phyloP scores from a whole-genome alignment of 1,140 invertebrate species.

The Saccostrea cuccullata region DNA sequence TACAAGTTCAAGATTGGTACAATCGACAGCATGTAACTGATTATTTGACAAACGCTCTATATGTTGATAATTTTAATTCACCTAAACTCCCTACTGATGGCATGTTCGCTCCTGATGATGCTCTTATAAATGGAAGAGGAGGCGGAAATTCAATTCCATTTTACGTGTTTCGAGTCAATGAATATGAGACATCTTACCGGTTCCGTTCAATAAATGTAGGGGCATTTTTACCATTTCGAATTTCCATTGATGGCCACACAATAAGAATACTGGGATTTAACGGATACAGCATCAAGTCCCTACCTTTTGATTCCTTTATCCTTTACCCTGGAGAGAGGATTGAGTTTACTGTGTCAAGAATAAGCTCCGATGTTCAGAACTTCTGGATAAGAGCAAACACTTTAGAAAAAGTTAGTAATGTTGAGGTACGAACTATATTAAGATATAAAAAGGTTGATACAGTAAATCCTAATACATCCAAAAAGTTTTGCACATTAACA shows the following conservation, averaged over 20 bases:
- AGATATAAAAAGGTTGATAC: slow-evolving; percentile 85
- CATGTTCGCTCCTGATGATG: slow-evolving; percentile 57
- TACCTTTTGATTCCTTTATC: slow-evolving; percentile 78
- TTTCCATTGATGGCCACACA: slow-evolving; percentile 84
- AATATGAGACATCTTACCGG: slow-evolving; percentile 44
- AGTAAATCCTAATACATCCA: slow-evolving; percentile 77
- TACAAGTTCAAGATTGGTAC: slow-evolving; percentile 40
- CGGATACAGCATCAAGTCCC: slow-evolving; percentile 87
- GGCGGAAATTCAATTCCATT: slow-evolving; percentile 63
- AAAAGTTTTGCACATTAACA: slow-evolving; percentile 43
- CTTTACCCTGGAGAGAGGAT: slow-evolving; percentile 86
- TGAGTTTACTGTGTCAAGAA: slow-evolving; percentile 87
- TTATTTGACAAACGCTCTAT: slow-evolving; percentile 29
- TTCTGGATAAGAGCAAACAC: slow-evolving; percentile 87
- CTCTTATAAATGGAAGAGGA: slow-evolving; percentile 71
- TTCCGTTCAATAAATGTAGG: slow-evolving; percentile 63
- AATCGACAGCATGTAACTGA: neutral
- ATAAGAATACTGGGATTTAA: slow-evolving; percentile 85
- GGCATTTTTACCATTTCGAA: slow-evolving; percentile 50
- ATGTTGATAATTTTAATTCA: slow-evolving; percentile 27
- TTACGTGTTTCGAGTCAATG: slow-evolving; percentile 58
- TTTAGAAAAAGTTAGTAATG: slow-evolving; percentile 37
- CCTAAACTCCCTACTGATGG: slow-evolving; percentile 53
- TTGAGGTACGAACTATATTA: slow-evolving; percentile 82
- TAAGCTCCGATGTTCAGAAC: slow-evolving; percentile 82